Evolutionary conservation across 2,888 invertebrate genomes (phyloP), one percentile per base, ranked within the genome.

Genomic region (Heteromurus nitidus): DNA sequence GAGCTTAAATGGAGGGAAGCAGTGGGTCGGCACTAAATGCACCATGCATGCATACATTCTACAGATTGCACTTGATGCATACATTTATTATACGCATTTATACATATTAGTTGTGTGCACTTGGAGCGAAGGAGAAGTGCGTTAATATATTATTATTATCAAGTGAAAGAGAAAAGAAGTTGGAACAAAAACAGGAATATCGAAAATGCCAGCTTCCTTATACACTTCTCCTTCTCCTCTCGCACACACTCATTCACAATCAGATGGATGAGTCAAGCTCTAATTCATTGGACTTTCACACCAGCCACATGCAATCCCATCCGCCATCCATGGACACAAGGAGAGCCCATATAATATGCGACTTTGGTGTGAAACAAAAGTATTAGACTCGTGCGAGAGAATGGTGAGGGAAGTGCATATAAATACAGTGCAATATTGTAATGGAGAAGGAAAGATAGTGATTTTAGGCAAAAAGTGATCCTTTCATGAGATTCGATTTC

Each of bases 401-500:
- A 50, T n/a, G 42, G 5, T n/a, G n/a, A n/a, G n/a, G n/a, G n/a
- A n/a, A n/a, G n/a, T n/a, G n/a, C n/a, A n/a, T n/a, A n/a, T n/a
- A n/a, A n/a, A n/a, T n/a, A n/a, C n/a, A n/a, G n/a, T n/a, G 58
- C 68, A 53, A 50, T 47, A 53, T 62, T 62, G 47, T 44, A 60
- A 44, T 44, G 60, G 50, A 36, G 64, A 67, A 20, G 76, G 47
- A 62, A 53, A 64, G 67, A 64, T 18, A 64, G 64, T 64, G 64
- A 64, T 64, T 64, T 64, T 64, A 64, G 30, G 64, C 24, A 60
- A 60, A 60, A 53, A 60, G 60, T 60, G 64, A 42, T 58, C 26
- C 62, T 44, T 68, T 76, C 67, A n/a, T 28, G 60, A 76, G 58
- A 76, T 76, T 68, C 68, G 76, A 76, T 76, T 65, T 75, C 74